A percentile compares a stretch with the other conserved stretches of the same genome.
Evolutionary conservation across 1,140 invertebrate genomes (phyloP).

Genomic region (Penaeus japonicus): DNA sequence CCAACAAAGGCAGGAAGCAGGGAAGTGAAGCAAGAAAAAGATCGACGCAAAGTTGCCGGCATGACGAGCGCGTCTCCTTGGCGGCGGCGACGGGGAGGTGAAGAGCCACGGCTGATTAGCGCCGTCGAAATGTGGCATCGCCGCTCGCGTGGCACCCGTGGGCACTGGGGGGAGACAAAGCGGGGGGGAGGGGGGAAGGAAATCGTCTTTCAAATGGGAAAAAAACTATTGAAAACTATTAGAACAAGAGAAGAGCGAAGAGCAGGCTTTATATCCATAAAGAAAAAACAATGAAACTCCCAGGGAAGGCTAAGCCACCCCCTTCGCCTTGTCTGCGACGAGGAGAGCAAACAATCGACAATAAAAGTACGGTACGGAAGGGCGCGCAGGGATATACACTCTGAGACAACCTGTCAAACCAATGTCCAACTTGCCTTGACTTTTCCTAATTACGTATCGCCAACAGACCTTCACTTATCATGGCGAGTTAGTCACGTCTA

Average conservation of each 20-base stretch:
- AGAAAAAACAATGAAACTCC: no score
- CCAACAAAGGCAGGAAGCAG: background rate
- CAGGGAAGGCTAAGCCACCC: no score
- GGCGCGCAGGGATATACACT: constrained; percentile 3
- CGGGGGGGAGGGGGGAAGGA: no score
- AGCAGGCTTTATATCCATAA: no score
- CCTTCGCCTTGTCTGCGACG: background rate
- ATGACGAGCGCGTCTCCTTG: no score
- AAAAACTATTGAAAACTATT: no score
- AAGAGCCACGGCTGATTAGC: no score
- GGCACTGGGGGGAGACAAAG: background rate
- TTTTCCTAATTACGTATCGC: constrained; percentile 55
- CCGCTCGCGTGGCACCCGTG: background rate
- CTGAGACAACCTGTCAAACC: constrained; percentile 43
- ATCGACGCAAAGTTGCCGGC: background rate
- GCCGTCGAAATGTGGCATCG: no score
- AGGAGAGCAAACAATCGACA: background rate
- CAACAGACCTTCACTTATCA: constrained; percentile 49
- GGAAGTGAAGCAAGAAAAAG: background rate
- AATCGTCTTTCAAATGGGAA: background rate
- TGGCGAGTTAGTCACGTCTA: constrained; percentile 44
- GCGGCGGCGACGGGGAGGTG: no score
- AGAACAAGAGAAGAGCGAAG: no score
- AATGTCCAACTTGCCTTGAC: constrained; percentile 52
- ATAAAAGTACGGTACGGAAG: background rate